A percentile compares a stretch with the other conserved stretches of the same genome.
Conservation (phyloP, 1,140 invertebrate genomes). For the Ylistrum balloti region DNA sequence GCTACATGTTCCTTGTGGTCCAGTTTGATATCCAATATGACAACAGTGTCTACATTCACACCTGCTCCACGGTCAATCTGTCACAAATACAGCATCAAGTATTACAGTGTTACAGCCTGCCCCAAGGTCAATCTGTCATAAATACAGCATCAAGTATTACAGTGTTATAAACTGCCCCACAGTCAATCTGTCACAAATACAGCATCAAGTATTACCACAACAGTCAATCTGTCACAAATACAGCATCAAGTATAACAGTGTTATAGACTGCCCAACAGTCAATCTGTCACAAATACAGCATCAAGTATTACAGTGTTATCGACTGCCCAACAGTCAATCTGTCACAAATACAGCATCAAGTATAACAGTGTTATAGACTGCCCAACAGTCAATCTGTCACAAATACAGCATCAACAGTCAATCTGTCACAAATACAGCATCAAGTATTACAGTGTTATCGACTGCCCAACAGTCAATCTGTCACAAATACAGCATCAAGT, state of each 20-base stretch:
- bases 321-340: no score
- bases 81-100: neutral
- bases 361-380: no score
- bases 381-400: no score
- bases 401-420: neutral
- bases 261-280: no score
- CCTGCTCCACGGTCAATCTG: constrained; percentile 73
- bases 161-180: no score
- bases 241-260: neutral
- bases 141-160: neutral
- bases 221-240: no score
- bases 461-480: no score
- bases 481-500: no score
- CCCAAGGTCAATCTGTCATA: no score
- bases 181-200: no score
- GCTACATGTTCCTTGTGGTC: constrained; percentile 70
- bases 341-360: neutral
- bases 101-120: no score
- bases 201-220: neutral
- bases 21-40: constrained; percentile 73
- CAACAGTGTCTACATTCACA: constrained; percentile 62
- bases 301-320: no score
- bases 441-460: neutral
- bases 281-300: neutral
- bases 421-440: neutral